phyloP scores from a whole-genome alignment of 1,140 invertebrate genomes.

The Littorina saxatilis region DNA sequence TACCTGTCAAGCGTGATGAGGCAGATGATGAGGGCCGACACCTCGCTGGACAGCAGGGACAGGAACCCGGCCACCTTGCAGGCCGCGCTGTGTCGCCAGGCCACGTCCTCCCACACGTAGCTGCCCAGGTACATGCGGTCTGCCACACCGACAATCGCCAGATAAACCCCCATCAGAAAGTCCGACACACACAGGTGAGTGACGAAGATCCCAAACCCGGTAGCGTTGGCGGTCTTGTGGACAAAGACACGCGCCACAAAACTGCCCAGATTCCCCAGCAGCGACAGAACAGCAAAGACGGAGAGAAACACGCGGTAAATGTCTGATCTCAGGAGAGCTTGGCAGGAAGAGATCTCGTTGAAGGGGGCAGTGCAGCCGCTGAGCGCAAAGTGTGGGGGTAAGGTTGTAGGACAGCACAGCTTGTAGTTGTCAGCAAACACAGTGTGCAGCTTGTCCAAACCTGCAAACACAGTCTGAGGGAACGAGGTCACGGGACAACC shows the following conservation, averaged over 20 bases:
- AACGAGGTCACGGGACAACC: slow-evolving; percentile 5
- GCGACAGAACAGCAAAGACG: slow-evolving; percentile 43
- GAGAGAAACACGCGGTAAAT: slow-evolving; percentile 43
- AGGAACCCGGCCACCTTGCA: slow-evolving; percentile 61
- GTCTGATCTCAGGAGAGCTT: slow-evolving; percentile 43
- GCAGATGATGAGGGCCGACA: slow-evolving; percentile 58
- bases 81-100: slow-evolving; percentile 54
- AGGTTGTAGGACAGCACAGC: slow-evolving; percentile 10
- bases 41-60: slow-evolving; percentile 58
- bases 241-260: slow-evolving; percentile 36
- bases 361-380: slow-evolving; percentile 27
- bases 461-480: background rate
- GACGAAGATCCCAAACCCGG: slow-evolving; percentile 41
- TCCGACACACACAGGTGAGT: slow-evolving; percentile 61
- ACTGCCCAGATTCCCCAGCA: slow-evolving; percentile 51
- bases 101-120: slow-evolving; percentile 53
- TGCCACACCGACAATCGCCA: slow-evolving; percentile 59
- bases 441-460: background rate
- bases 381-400: background rate
- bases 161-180: slow-evolving; percentile 65
- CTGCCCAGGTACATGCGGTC: slow-evolving; percentile 52
- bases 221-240: too few species aligned
- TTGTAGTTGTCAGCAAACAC: slow-evolving; percentile 29
- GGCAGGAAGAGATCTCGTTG: slow-evolving; percentile 53
- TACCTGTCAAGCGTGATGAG: slow-evolving; percentile 61